phyloP scores from a whole-genome alignment of 2,888 invertebrate genomes.

The Cephus spinipes region DNA sequence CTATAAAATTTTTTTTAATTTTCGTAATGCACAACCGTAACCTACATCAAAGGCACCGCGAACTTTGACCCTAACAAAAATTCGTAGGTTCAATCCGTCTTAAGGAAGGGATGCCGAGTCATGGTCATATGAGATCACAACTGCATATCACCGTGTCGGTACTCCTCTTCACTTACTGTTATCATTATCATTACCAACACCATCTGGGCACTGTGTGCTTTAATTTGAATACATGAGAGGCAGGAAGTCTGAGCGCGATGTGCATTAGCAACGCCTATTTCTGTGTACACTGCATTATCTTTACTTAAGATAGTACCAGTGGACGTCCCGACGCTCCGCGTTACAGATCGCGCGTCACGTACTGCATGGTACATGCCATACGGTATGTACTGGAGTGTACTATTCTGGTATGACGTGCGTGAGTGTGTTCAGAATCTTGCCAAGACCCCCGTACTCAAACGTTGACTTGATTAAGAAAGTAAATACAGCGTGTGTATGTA shows the following conservation, averaged over 20 bases:
- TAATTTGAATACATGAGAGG: conserved; percentile 58
- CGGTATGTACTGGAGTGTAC: neutral
- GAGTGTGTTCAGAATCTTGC: neutral
- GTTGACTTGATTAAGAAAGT: neutral
- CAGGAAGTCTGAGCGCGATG: conserved; percentile 49
- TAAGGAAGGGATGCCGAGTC: neutral
- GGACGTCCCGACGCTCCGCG: conserved; percentile 5
- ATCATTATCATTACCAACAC: conserved; percentile 48
- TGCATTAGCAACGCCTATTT: conserved; percentile 55
- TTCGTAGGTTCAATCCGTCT: neutral
- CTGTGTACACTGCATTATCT: conserved; percentile 48
- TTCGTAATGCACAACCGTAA: neutral
- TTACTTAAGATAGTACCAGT: conserved; percentile 36
- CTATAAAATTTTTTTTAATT: neutral
- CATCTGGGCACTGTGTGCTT: conserved; percentile 47
- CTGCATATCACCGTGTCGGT: neutral
- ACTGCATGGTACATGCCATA: neutral
- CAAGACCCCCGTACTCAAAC: neutral
- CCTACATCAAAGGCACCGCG: neutral
- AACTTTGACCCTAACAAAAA: neutral
- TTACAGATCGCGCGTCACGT: neutral
- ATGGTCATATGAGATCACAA: neutral
- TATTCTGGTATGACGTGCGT: neutral
- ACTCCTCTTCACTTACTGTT: neutral
- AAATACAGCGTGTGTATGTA: neutral